Evolutionary conservation across 1,140 invertebrate species (phyloP).

Genomic region (Zophobas morio): DNA sequence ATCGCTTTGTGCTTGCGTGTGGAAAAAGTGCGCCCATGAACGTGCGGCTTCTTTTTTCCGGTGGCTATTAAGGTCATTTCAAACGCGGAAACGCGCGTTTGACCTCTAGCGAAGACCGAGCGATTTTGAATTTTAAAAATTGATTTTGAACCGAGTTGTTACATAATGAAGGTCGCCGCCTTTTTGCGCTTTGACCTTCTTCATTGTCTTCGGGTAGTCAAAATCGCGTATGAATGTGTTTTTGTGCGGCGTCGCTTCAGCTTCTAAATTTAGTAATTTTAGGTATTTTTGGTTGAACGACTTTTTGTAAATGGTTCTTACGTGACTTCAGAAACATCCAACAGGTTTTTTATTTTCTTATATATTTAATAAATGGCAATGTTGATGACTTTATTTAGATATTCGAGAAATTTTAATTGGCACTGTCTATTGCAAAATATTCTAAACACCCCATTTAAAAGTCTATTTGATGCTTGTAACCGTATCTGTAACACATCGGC

Average conservation of each 20-base stretch:
- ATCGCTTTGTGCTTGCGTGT: not conserved
- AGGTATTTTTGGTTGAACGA: not conserved
- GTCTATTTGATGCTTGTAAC: not conserved
- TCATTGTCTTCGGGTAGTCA: conserved; percentile 29
- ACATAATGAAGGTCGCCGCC: conserved; percentile 25
- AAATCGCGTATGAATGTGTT: conserved; percentile 8
- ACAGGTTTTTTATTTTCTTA: too few relatives aligned
- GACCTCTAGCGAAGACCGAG: conserved; percentile 4
- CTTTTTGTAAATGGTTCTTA: not conserved
- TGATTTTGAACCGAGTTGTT: conserved; percentile 20
- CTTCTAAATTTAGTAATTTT: conserved; percentile 1
- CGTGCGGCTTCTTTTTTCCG: not conserved
- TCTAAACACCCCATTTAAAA: not conserved
- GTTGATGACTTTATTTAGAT: too few relatives aligned
- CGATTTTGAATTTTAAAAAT: conserved; percentile 30
- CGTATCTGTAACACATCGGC: not conserved
- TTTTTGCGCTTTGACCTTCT: conserved; percentile 26
- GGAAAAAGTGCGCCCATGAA: not conserved
- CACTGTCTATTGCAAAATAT: not conserved
- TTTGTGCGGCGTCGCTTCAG: not conserved
- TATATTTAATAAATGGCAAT: too few relatives aligned
- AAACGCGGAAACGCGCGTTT: conserved; percentile 23
- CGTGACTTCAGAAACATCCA: not conserved
- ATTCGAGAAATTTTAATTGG: not conserved
- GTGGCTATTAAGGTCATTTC: conserved; percentile 11